Base-by-base conservation (phyloP, 1,140 invertebrate genomes). In the Eubasilissa regina region DNA sequence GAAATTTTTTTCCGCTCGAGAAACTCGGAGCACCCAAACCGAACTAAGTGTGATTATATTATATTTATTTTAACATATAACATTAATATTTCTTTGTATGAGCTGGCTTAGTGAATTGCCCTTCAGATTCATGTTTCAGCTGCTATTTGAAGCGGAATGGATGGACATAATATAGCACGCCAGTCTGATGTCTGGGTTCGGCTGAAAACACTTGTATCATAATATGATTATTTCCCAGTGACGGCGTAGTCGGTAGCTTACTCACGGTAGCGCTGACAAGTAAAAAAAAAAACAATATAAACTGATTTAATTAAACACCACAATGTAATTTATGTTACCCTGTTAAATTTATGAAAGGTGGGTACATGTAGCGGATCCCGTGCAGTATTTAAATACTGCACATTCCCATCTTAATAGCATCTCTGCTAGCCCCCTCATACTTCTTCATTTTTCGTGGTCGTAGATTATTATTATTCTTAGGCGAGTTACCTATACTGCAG, bases 111-210 rank as follows among this genome's bases (percentile, higher is more conserved):
- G 15, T 15, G 17, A 58, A 58, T 70, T 17, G 66, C 66, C 66
- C 66, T 70, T 70, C 47, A 47, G 66, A 25, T 21, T 70, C 48
- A 70, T 70, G 66, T 13, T 25, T 70, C 25, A 15, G 66, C 47
- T 70, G 66, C 15, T 70, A 51, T 70, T 70, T 25, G 66, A 70
- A 51, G 66, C 66, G 66, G 66, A 70, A 70, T 70, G 66, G 66
- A 70, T 70, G 19, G 35, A 51, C 13, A 3, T 15, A 25, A 12
- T 43, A 47, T 44, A 17, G 12, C 21, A 66, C 9, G 35, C 43
- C 13, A 15, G 10, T 8, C 7, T 44, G 43, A 45, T 12, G 15
- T 66, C 62, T 10, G 21, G 35, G 11, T 17, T 0, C 8, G 44
- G 62, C 62, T 35, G 12, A 35, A 64, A 64, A 43, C 43, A 66